Evolutionary conservation across 2,797 vertebrate species (phyloP).

Genomic region (Galagoides demidoff): DNA sequence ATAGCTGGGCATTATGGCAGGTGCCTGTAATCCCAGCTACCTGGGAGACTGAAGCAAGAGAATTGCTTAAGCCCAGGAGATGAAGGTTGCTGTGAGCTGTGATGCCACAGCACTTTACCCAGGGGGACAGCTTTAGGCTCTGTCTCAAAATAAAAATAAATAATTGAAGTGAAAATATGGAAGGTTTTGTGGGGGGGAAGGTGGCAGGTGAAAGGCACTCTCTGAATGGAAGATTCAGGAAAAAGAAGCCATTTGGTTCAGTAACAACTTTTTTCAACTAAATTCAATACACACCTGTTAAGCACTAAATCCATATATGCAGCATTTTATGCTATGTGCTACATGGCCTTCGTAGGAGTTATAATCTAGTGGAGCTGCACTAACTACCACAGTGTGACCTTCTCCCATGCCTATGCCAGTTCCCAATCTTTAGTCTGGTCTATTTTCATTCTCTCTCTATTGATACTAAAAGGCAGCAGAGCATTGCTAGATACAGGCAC

Average conservation of each 20-base stretch:
- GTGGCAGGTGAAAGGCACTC: background rate
- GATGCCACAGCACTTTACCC: too few relatives aligned
- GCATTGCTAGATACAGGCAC: background rate
- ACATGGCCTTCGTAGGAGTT: background rate
- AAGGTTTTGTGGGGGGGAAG: background rate
- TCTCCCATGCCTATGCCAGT: background rate
- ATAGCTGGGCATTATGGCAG: too few relatives aligned
- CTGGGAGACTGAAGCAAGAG: too few relatives aligned
- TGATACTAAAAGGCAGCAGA: background rate
- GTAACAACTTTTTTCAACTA: background rate
- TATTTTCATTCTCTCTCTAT: background rate
- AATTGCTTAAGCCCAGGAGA: too few relatives aligned
- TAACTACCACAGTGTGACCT: background rate
- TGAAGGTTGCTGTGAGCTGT: too few relatives aligned
- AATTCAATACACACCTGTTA: background rate
- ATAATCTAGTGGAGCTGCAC: background rate
- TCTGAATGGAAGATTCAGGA: background rate
- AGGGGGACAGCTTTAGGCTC: too few relatives aligned
- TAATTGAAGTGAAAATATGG: background rate
- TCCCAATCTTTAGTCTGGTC: background rate
- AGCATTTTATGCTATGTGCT: background rate
- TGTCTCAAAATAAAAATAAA: too few relatives aligned
- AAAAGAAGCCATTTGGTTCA: background rate
- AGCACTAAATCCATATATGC: background rate
- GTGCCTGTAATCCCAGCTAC: too few relatives aligned